Evolutionary conservation across 2,888 invertebrate species (phyloP).

Genomic region (Trissonchulus latispiculum): DNA sequence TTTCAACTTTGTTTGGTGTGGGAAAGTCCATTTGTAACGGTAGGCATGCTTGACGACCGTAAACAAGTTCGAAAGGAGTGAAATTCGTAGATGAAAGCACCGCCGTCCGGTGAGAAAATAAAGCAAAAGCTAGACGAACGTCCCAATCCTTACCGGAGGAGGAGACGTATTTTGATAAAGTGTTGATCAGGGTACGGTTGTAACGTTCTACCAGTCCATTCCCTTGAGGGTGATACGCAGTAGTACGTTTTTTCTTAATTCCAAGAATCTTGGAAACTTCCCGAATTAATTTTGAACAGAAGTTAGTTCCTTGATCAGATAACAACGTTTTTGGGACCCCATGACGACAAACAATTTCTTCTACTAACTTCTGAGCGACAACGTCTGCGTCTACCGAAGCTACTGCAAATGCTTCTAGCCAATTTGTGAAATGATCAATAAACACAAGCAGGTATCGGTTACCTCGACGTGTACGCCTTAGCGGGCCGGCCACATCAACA

Average conservation of each 20-base stretch:
- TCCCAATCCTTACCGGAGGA: conserved; percentile 31
- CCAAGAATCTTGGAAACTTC: conserved; percentile 22
- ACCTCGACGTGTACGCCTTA: conserved; percentile 21
- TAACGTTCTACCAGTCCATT: conserved; percentile 31
- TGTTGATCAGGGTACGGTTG: conserved; percentile 29
- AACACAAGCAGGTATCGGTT: conserved; percentile 30
- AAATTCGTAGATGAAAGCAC: conserved; percentile 26
- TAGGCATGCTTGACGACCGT: conserved; percentile 25
- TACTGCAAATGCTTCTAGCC: conserved; percentile 31
- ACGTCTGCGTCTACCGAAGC: conserved; percentile 34
- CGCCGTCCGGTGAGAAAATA: conserved; percentile 31
- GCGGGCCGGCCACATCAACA: conserved; percentile 25
- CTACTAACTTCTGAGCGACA: conserved; percentile 29
- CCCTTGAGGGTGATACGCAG: conserved; percentile 24
- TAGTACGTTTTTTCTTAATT: conserved; percentile 20
- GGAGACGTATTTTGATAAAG: background rate
- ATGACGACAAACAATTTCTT: conserved; percentile 26
- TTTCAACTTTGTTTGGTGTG: background rate
- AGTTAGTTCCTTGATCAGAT: conserved; percentile 28
- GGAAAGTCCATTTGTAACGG: conserved; percentile 22
- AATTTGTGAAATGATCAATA: conserved; percentile 28
- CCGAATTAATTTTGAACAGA: conserved; percentile 24
- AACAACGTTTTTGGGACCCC: conserved; percentile 27
- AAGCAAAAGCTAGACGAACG: conserved; percentile 26
- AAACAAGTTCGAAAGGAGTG: conserved; percentile 26